Evolutionary conservation across 2,888 invertebrate genomes (phyloP), one percentile per base, ranked within the genome.

Genomic region (Eudasyphora cyanicolor): DNA sequence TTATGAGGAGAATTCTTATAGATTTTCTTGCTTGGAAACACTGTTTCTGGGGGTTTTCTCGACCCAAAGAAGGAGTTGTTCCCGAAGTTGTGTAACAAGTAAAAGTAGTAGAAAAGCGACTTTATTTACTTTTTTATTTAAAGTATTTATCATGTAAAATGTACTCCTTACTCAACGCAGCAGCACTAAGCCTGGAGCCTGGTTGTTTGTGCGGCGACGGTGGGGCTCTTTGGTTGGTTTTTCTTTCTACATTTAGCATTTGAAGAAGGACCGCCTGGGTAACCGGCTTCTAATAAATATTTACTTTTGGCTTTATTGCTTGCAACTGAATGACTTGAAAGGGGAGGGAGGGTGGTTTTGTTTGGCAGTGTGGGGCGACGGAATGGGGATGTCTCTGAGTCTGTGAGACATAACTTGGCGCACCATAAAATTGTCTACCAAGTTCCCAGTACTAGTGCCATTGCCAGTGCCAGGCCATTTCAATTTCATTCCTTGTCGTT

Each of bases 111-210:
- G 54, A 24, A 35, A 35, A 62, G 32, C 29, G 17, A 67, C 51
- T 81, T 81, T 76, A 76, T 81, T 76, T 76, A 73, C 67, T 64
- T 73, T n/a, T 82, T 74, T 73, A 77, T 82, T 82, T 87, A 79
- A 80, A 84, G 80, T 85, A 86, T 86, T 86, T 84, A 85, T 84
- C 78, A 79, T 75, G 74, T n/a, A 82, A 82, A 82, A 73, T 54
- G 74, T 69, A 74, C 80, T 70, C 60, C 45, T n/a, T n/a, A n/a
- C 45, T 14, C n/a, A n/a, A 6, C 45, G n/a, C 14, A 38, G 32
- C 32, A 45, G 45, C n/a, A 45, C 45, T 38, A 38, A 5, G 38
- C 6, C n/a, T 45, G 38, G 3, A 12, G 45, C n/a, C 1, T 4
- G 45, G 45, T 45, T 8, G 6, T 12, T 38, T 32, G 32, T 8